Evolutionary conservation across 1,140 invertebrate species (phyloP), one percentile per base, ranked within the genome.

Genomic region (Diorhabda sublineata): DNA sequence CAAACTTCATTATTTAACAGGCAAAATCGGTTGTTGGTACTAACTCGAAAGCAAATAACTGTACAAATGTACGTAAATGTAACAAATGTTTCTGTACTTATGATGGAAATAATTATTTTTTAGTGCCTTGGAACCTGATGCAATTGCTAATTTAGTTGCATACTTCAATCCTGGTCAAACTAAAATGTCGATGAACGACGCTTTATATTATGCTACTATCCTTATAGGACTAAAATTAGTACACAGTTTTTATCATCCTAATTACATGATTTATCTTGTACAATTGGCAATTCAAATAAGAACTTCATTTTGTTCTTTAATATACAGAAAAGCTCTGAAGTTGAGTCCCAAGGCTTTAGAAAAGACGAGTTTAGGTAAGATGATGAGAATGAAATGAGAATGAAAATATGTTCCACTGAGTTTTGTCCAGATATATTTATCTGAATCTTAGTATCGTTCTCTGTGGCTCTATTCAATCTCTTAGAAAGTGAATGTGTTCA

Each of bases 351-450:
- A 85, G 3, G 88, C 92, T 5, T 78, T 95, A 42, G 87, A 88
- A 11, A 85, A 92, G 77, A 93, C 92, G 3, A 93, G 92, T 5
- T 86, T 88, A 45, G 94, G 95, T n/a, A 90, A 97, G 83, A 43
- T 41, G n/a, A 52, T 26, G 26, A 26, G 26, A 26, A 26, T n/a
- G n/a, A n/a, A n/a, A n/a, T n/a, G n/a, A n/a, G n/a, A n/a, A n/a
- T n/a, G n/a, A n/a, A n/a, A 11, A 26, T 26, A 26, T 26, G 26
- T 26, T 26, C 26, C 26, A 26, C 26, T 26, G 26, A 26, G 26
- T 26, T 26, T 26, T 26, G 0, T 26, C 26, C 26, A 26, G 26
- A 26, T 26, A 26, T 26, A 26, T 26, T 26, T 26, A 26, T 26
- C 26, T 26, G 26, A 26, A 26, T 26, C 26, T 26, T 0, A 26